These are phyloP conservation scores for Leptonema lineaticorne DNA, from an alignment of 1,140 invertebrate genomes.

Conservation along the genomic window DNA sequence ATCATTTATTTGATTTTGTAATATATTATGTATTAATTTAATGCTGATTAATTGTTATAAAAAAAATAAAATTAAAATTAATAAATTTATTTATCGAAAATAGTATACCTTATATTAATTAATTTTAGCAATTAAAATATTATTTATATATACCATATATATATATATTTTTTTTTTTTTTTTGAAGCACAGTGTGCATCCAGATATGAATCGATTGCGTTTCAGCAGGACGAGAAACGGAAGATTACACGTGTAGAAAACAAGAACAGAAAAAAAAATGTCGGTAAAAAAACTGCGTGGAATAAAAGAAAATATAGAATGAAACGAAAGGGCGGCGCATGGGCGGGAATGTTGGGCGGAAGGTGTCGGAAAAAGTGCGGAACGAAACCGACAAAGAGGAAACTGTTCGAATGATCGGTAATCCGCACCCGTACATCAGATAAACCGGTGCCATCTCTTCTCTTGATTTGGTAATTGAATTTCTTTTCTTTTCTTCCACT, in stretches of 20 bases:
- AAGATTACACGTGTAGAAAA: slow-evolving; percentile 22
- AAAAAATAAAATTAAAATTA: no score
- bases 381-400: slow-evolving; percentile 17
- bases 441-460: slow-evolving; percentile 4
- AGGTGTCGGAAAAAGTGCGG: no score
- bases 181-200: no score
- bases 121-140: no score
- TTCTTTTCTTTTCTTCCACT: slow-evolving; percentile 22
- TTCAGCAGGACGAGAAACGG: neutral
- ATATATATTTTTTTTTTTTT: no score
- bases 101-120: no score
- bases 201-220: neutral
- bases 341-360: no score
- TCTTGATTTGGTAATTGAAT: slow-evolving; percentile 34
- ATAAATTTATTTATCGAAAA: no score
- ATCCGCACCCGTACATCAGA: slow-evolving; percentile 26
- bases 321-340: neutral
- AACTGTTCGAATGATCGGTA: slow-evolving; percentile 25
- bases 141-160: no score
- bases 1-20: no score
- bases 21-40: no score
- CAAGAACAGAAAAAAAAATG: slow-evolving; percentile 1
- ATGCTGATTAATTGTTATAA: no score
- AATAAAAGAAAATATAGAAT: neutral
- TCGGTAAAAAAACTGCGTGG: neutral